Evolutionary conservation across 2,888 invertebrate species (phyloP), one percentile per base, ranked within the genome.

Genomic region (Drosophila macrospina): DNA sequence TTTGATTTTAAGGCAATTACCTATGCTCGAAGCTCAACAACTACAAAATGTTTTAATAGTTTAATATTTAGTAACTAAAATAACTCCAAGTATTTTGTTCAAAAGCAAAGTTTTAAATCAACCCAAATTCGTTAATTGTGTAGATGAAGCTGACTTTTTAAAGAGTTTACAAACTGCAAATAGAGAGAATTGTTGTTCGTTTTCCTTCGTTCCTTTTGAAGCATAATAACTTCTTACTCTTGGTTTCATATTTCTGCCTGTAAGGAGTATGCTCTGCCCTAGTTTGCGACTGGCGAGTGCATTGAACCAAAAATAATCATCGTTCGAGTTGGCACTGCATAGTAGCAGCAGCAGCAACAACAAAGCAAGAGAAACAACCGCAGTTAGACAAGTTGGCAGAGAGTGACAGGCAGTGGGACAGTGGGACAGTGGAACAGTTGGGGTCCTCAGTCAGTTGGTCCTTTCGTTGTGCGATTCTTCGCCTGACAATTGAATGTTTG

Each of bases 301-400:
- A 85, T 77, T 87, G 84, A 87, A 84, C 84, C 74, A 85, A 81
- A 80, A 66, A 80, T 68, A 84, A 72, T 76, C 73, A 73, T 65
- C 68, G 55, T 52, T 56, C 30, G 65, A 80, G 73, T 62, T 71
- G 79, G 44, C 61, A 60, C 47, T 56, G 30, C 41, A 50, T 15
- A 30, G 32, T 36, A 32, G 24, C 48, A 66, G 16, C 5, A 20
- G 37, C 26, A 36, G 37, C 41, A 56, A 45, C 48, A 52, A 37
- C 41, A 63, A 55, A 72, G 47, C 39, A 42, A 24, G 8, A 20
- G 48, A 24, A 15, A 28, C 50, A 60, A 75, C 44, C 56, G 39
- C 39, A 59, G 45, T 36, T 56, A 50, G 59, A 26, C 63, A 47
- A 54, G 16, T 41, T 61, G 60, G 10, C 59, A 28, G 50, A 54